Evolutionary conservation across 1,140 invertebrate species (phyloP), one percentile per base, ranked within the genome.

Genomic region (Drosophila rufa): DNA sequence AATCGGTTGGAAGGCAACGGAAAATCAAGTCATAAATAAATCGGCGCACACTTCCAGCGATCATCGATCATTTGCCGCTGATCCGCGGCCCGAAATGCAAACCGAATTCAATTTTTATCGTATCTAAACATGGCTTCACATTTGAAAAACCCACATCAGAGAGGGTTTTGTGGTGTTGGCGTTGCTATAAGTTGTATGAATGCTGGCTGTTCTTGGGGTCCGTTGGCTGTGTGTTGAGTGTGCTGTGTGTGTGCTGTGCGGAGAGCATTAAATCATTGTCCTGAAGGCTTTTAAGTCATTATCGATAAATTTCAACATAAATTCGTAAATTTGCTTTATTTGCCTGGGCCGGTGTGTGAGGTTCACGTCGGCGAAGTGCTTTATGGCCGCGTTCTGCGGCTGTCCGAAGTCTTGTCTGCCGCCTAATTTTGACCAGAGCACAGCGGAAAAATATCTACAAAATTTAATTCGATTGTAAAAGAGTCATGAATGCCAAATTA

Each of bases 221-320:
- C 51, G 65, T 48, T 76, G 59, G 38, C 40, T 73, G 45, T 48
- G 75, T 75, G 19, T 22, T 22, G 2, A 22, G 50, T 60, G 53
- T 60, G 53, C 75, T 68, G 61, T 48, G 75, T 75, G 50, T 60
- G 53, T 60, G 53, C 75, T 68, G 61, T 51, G 75, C 50, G 82
- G 61, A 25, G 81, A 57, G 90, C 85, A 91, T 92, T 92, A 92
- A 92, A 92, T 92, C 90, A 92, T 91, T 92, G 90, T 92, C 90
- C 90, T 92, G 90, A 92, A 92, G 90, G 90, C 90, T 92, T 92
- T 92, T 92, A 92, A 92, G 90, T 92, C 90, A 92, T 92, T 92
- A 92, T 92, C 90, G 85, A 92, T 92, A 92, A 91, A 92, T 87
- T 92, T 92, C 85, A 92, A 92, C 90, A 92, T 92, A 92, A 92